Evolutionary conservation across 2,888 invertebrate genomes (phyloP).

Genomic region (Drosophila mimica): DNA sequence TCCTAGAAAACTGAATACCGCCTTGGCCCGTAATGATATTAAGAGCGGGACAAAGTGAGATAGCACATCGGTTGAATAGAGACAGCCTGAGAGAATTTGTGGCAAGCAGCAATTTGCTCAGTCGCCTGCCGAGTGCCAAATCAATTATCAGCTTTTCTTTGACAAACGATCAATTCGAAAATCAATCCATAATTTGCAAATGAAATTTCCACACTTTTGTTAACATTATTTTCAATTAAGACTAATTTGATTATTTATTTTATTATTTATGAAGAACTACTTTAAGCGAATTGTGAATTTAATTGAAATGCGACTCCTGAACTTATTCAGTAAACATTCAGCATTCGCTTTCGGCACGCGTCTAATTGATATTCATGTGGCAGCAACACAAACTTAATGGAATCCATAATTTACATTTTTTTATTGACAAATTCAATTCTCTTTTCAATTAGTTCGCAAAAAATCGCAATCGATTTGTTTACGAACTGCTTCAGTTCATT

Average conservation of each 20-base stretch:
- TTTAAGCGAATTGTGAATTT: background rate
- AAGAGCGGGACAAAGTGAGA: constrained; percentile 22
- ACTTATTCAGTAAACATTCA: background rate
- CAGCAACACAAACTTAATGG: background rate
- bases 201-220: background rate
- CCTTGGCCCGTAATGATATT: constrained; percentile 27
- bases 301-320: background rate
- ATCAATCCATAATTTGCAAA: constrained; percentile 27
- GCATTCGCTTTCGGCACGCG: background rate
- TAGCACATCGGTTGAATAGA: constrained; percentile 2
- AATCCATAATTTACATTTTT: background rate
- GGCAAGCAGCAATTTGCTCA: constrained; percentile 20
- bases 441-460: background rate
- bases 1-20: constrained; percentile 48
- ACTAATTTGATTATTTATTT: background rate
- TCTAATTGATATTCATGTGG: background rate
- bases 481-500: background rate
- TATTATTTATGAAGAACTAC: background rate
- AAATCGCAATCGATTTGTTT: background rate
- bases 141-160: constrained; percentile 48
- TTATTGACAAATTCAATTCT: background rate
- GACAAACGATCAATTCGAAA: constrained; percentile 9
- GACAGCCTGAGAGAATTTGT: background rate
- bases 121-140: constrained; percentile 41
- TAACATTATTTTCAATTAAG: background rate